phyloP scores from a whole-genome alignment of 2,797 vertebrate genomes.

The Aeoliscus strigatus region DNA sequence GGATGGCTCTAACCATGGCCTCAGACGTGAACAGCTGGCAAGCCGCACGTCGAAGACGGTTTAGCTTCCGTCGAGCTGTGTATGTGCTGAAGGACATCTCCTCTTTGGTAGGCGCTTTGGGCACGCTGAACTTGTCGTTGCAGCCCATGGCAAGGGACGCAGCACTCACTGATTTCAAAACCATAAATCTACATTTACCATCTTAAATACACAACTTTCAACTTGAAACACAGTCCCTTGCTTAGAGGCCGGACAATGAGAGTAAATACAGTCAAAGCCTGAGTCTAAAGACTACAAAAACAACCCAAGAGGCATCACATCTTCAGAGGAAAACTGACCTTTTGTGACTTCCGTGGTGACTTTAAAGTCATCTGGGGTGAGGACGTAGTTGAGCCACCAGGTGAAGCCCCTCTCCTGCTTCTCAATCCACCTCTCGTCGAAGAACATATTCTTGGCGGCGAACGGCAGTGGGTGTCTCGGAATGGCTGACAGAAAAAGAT shows the following conservation, averaged over 20 bases:
- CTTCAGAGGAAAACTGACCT: too few relatives aligned
- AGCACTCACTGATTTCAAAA: conserved; percentile 78
- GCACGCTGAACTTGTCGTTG: conserved; percentile 76
- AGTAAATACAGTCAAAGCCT: too few relatives aligned
- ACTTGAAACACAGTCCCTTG: too few relatives aligned
- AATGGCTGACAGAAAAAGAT: conserved; percentile 67
- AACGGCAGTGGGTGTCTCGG: conserved; percentile 94
- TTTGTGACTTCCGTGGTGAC: conserved; percentile 81
- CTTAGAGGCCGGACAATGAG: too few relatives aligned
- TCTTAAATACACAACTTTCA: too few relatives aligned
- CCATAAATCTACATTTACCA: not conserved
- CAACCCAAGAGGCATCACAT: too few relatives aligned
- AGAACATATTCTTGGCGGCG: conserved; percentile 96
- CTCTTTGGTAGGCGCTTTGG: conserved; percentile 90
- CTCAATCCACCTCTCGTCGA: conserved; percentile 94
- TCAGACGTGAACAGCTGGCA: conserved; percentile 86
- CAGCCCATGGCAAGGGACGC: conserved; percentile 78
- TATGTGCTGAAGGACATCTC: conserved; percentile 90
- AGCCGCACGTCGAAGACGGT: conserved; percentile 82
- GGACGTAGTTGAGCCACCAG: conserved; percentile 95
- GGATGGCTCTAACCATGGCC: conserved; percentile 84
- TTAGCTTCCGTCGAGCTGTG: conserved; percentile 82
- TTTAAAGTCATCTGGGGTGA: conserved; percentile 92
- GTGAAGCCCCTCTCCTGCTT: conserved; percentile 93
- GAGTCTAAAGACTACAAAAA: too few relatives aligned